Evolutionary conservation across 2,888 invertebrate species (phyloP).

Genomic region (Arctia plantaginis): DNA sequence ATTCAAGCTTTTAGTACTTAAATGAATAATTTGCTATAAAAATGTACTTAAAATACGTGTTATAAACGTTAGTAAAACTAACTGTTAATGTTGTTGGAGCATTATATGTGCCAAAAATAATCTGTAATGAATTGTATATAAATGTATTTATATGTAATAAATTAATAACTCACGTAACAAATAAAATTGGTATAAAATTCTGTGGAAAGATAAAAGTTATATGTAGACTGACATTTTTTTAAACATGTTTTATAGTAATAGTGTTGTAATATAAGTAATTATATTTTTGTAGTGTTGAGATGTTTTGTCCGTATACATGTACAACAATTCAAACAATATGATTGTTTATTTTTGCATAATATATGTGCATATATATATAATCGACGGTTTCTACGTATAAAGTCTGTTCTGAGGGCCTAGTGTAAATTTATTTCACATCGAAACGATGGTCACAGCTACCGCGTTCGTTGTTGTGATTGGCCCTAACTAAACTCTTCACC

Average conservation of each 20-base stretch:
- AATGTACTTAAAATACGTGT: conserved; percentile 4
- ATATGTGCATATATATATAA: no score
- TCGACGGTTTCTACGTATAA: no score
- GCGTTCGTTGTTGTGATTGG: no score
- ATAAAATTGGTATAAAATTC: neutral
- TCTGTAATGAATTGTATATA: conserved; percentile 20
- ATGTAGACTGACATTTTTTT: neutral
- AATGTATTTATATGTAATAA: conserved; percentile 5
- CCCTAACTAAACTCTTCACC: no score
- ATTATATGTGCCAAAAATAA: conserved; percentile 39
- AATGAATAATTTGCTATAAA: neutral
- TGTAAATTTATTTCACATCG: no score
- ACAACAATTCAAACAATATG: no score
- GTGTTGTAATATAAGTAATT: neutral
- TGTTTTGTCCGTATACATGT: no score
- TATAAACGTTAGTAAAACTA: conserved; percentile 26
- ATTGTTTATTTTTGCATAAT: no score
- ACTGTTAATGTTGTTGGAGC: conserved; percentile 10
- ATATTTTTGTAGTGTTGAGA: neutral
- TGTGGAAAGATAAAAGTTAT: conserved; percentile 25
- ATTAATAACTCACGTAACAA: conserved; percentile 12
- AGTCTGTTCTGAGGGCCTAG: no score
- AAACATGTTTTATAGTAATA: neutral
- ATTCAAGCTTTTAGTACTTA: neutral
- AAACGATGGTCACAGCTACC: no score